Evolutionary conservation across 2,888 invertebrate genomes (phyloP).

Genomic region (Linnaemya vulpina): DNA sequence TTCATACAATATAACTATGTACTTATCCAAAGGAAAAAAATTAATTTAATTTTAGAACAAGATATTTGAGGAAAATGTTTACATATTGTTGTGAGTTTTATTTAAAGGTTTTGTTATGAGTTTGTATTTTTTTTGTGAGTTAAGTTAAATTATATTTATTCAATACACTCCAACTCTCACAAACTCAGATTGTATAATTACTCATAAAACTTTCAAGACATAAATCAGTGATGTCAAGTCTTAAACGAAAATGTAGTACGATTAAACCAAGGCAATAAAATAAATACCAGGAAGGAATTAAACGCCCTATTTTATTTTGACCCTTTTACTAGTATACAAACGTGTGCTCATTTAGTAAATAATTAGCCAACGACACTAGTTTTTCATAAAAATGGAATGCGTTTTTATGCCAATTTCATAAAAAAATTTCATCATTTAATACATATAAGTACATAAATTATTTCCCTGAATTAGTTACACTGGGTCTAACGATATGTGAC

Average conservation of each 20-base stretch:
- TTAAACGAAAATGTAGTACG: neutral
- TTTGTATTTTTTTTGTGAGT: conserved; percentile 42
- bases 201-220: conserved; percentile 20
- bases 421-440: no score
- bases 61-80: neutral
- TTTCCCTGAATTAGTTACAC: no score
- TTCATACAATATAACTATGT: neutral
- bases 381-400: no score
- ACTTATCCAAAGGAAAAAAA: neutral
- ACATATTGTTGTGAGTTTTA: conserved; percentile 48
- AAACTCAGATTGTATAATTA: conserved; percentile 42
- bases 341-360: no score
- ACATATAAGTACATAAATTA: no score
- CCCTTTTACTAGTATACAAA: no score
- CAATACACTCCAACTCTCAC: conserved; percentile 31
- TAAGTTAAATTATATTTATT: conserved; percentile 17
- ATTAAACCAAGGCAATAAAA: no score
- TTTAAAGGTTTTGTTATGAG: conserved; percentile 58
- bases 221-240: conserved; percentile 9
- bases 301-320: no score
- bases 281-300: no score
- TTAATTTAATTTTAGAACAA: neutral
- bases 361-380: no score
- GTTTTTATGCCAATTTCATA: no score
- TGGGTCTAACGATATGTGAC: no score